Conservation (phyloP, 1,140 invertebrate genomes). For the Camponotus vicinus region DNA sequence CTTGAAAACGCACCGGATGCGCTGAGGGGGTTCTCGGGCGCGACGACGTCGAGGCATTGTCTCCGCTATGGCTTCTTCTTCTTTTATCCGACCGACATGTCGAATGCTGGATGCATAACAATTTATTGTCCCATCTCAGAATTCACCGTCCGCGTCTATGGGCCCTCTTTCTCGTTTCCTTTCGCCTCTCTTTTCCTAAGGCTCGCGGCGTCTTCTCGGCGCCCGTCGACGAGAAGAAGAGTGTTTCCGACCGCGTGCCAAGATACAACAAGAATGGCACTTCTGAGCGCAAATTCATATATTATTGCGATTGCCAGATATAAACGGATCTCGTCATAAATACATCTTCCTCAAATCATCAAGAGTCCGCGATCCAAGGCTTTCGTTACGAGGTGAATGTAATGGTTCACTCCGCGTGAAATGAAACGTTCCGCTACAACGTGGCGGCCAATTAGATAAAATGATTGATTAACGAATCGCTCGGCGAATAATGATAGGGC, state of each 20-base stretch:
- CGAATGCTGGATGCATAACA: constrained; percentile 82
- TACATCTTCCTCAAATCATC: constrained; percentile 14
- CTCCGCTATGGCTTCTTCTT: constrained; percentile 78
- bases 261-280: not conserved
- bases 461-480: constrained; percentile 75
- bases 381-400: not conserved
- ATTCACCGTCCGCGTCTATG: constrained; percentile 69
- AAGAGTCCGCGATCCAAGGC: not conserved
- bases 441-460: constrained; percentile 67
- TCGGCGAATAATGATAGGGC: constrained; percentile 72
- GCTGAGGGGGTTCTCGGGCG: constrained; percentile 75
- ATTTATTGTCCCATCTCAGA: constrained; percentile 78
- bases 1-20: constrained; percentile 83
- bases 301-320: not conserved
- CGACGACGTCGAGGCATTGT: constrained; percentile 78
- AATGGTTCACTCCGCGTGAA: constrained; percentile 60
- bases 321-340: constrained; percentile 28
- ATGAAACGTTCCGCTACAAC: constrained; percentile 54
- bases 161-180: constrained; percentile 62
- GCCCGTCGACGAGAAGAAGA: constrained; percentile 54
- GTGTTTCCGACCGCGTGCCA: constrained; percentile 66
- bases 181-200: constrained; percentile 55
- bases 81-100: constrained; percentile 84
- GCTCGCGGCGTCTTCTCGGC: constrained; percentile 59
- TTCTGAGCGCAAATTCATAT: not conserved